Base-by-base conservation (phyloP, 2,797 vertebrate genomes). In the Myiotriccus ornatus region DNA sequence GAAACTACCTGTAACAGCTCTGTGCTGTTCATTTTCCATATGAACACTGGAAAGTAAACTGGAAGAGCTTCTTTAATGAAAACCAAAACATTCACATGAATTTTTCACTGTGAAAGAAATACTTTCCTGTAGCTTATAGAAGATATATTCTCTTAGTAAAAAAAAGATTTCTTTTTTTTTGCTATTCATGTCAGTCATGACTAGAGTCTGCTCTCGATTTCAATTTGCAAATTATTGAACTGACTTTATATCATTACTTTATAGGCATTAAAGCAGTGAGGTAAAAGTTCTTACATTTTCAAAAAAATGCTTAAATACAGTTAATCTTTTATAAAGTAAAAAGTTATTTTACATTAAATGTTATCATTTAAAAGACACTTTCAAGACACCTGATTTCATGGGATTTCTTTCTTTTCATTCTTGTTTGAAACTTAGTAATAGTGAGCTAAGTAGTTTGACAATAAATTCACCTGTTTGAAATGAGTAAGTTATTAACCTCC, bases 391-490 rank as follows among this genome's bases (percentile, higher is more conserved):
- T 32, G 0, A 24, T 78, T 89, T 84, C 2, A 52, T 12, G 17
- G 5, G 23, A 37, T 37, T 84, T 85, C 41, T 41, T 23, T 87
- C 27, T 24, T 71, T 90, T 71, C 12, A 50, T 78, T 86, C 18
- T 46, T 60, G 0, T 84, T 94, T 82, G 37, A 90, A 82, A 59
- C 19, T 93, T 75, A 47, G n/a, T 30, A 56, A 52, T 30, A 56
- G 6, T 34, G 34, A 77, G 21, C 19, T 84, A 62, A 94, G 73
- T 47, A 92, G 14, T 95, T 92, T 84, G 52, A 76, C 59, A 87
- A 87, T 84, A 76, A 87, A 90, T 90, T 92, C 37, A 65, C 1
- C 3, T 68, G 34, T 74, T 74, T 92, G 55, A 87, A 62, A 90
- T 47, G 23, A 87, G 5, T 5, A 84, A 44, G 32, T 71, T 76